Base-by-base conservation (phyloP, 2,888 invertebrate genomes). In the Ferdinandea cuprea region DNA sequence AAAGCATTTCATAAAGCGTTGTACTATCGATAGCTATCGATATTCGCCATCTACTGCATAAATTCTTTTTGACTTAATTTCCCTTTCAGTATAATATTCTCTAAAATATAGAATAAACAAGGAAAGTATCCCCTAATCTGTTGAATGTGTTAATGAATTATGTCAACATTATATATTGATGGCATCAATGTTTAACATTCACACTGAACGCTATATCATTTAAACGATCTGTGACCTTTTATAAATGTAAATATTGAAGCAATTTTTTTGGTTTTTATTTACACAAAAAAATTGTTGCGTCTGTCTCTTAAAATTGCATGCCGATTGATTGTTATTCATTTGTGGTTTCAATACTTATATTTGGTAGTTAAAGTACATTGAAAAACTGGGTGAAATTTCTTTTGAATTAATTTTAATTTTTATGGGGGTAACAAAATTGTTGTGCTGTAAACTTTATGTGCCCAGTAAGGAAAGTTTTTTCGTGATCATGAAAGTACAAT, bases 151-250 rank as follows among this genome's bases (percentile, higher is more conserved):
- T 35, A 59, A 72, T 61, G 59, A 30, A 13, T 28, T 61, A 48
- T 50, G 79, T 73, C 73, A 68, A 79, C 68, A 68, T 73, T 73
- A 48, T 80, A 32, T 21, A 52, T 42, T 61, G 68, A 68, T 68
- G 73, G 61, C 35, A 73, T 48, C 61, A 68, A 59, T 80, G 73
- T 80, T 80, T 80, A 35, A 80, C 73, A 56, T 73, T 80, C 79
- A 73, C 73, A 80, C 73, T 69, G 68, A 61, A n/a, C 32, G 19
- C 40, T 4, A 50, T 37, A 40, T 13, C 42, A 21, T n/a, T 50
- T 28, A 40, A 71, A 32, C 32, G 42, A 52, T 50, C 50, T 58
- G 28, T 69, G 58, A 48, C 56, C 48, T 59, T 32, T 50, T 30
- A 8, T 42, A 50, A 71, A 71, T 61, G 71, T 71, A 71, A 71